Percentiles rank a stretch among this genome's conserved stretches.
Evolutionary conservation across 1,140 invertebrate genomes (phyloP).

Genomic region (Diprion similis): DNA sequence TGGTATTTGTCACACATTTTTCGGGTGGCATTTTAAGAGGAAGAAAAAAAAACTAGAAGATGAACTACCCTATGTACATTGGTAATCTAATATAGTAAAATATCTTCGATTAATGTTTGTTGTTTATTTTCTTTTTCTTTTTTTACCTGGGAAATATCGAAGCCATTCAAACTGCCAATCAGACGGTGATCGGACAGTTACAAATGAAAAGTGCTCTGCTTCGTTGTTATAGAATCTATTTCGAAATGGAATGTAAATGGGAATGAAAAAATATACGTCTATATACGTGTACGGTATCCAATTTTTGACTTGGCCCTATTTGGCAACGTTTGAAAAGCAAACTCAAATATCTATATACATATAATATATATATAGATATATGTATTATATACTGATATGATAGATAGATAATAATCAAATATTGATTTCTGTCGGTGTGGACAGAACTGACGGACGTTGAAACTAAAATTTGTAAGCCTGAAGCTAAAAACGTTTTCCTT

Average conservation of each 20-base stretch:
- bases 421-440: not conserved
- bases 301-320: not conserved
- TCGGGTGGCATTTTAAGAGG: too few relatives aligned
- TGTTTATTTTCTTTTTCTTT: too few relatives aligned
- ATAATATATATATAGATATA: not conserved
- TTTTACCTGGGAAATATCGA: too few relatives aligned
- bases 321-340: not conserved
- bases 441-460: not conserved
- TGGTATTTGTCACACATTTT: too few relatives aligned
- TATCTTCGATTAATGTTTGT: too few relatives aligned
- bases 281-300: not conserved
- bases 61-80: too few relatives aligned
- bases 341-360: not conserved
- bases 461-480: not conserved
- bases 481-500: not conserved
- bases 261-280: not conserved
- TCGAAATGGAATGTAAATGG: not conserved
- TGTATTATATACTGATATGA: too few relatives aligned
- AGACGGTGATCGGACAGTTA: constrained; percentile 28
- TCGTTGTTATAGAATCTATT: not conserved
- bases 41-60: too few relatives aligned
- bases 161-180: too few relatives aligned
- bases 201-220: not conserved
- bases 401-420: not conserved
- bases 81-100: too few relatives aligned